Evolutionary conservation across 1,140 invertebrate genomes (phyloP), one percentile per base, ranked within the genome.

Genomic region (Sweltsa coloradensis): DNA sequence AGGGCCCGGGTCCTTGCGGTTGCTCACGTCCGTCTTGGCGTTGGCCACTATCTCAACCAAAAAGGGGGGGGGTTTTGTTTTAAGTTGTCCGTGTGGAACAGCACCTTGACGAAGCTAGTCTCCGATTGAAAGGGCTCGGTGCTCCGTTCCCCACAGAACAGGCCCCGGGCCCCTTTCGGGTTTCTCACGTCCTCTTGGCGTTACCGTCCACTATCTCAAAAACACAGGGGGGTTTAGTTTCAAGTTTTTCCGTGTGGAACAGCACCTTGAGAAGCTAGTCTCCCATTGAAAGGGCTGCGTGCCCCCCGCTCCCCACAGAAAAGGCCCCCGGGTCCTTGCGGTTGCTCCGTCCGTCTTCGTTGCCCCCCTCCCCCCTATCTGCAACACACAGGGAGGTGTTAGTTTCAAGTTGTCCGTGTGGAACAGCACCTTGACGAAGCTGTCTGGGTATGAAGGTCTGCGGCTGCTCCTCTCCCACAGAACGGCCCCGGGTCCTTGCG

Each of bases 381-480:
- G n/a, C n/a, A n/a, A n/a, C n/a, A n/a, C n/a, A n/a, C n/a, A n/a
- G n/a, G n/a, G n/a, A n/a, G n/a, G n/a, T n/a, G n/a, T n/a, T n/a
- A n/a, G n/a, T n/a, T n/a, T 90, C 67, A 90, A 92, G 63, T 90
- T 91, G 59, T 92, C 87, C 19, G 85, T 82, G 62, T 89, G 85
- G 67, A 93, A 92, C 34, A 90, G 73, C 23, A 94, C 78, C 58
- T 86, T 86, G 7, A 94, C n/a, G 64, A 89, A 86, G 57, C 83
- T 89, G 89, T 93, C 67, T n/a, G 9, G 89, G 92, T 57, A 93
- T 92, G 69, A 92, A 93, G 4, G 86, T 90, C n/a, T 92, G 86
- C 0, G 88, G 85, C n/a, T 91, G 89, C 57, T 94, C 90, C 13
- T 89, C 61, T 94, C 89, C 89, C 89, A 62, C 89, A n/a, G 62